Evolutionary conservation across 2,888 invertebrate species (phyloP).

Genomic region (Pegoplata infirma): DNA sequence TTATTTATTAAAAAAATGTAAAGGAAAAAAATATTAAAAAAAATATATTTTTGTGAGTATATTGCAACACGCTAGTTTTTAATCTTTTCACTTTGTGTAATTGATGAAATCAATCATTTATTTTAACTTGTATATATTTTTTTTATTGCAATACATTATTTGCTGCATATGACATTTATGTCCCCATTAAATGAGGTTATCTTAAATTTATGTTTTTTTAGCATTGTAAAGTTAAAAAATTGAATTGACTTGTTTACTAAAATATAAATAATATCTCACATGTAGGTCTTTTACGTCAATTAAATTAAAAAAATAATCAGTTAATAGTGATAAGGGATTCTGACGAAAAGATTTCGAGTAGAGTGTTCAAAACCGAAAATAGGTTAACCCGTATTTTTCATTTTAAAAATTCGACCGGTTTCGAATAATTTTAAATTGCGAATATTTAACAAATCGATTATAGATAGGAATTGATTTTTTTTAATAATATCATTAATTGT

Average conservation of each 20-base stretch:
- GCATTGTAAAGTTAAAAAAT: constrained; percentile 1
- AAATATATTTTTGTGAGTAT: no score
- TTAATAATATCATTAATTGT: no score
- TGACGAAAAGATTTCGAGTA: neutral
- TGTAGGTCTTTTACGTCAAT: constrained; percentile 20
- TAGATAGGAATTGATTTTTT: no score
- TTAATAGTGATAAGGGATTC: neutral
- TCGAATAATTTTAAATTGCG: no score
- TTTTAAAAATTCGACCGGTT: no score
- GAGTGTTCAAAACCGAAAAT: no score
- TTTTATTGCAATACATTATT: neutral
- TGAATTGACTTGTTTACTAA: neutral
- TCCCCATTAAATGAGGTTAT: constrained; percentile 11
- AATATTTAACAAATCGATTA: no score
- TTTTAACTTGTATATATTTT: constrained; percentile 2
- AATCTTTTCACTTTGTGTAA: neutral
- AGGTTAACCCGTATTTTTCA: no score
- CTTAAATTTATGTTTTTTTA: neutral
- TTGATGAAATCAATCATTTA: constrained; percentile 3
- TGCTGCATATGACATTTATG: constrained; percentile 9
- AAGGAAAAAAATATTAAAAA: no score
- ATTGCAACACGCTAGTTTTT: constrained; percentile 27
- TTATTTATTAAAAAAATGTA: constrained; percentile 31
- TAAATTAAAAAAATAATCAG: neutral
- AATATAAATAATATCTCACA: neutral